phyloP scores from a whole-genome alignment of 2,797 vertebrate species.

The Emydoidea blandingii region DNA sequence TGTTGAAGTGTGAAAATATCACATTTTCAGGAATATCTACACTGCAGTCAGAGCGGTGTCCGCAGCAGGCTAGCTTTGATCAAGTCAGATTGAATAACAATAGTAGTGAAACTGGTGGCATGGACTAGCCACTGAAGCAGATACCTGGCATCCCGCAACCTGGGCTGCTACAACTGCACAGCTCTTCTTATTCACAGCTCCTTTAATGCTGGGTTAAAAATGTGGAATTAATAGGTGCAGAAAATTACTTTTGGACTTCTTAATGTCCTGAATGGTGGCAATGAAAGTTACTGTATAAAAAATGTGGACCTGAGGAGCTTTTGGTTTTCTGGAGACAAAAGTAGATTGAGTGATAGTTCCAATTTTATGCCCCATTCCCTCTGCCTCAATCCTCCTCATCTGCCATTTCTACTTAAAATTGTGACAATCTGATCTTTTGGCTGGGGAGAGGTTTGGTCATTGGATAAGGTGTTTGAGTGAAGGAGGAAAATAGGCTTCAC shows the following conservation, averaged over 20 bases:
- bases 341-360: not conserved
- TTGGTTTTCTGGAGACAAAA: not conserved
- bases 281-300: not conserved
- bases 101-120: not conserved
- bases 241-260: not conserved
- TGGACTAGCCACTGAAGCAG: not conserved
- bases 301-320: rapidly evolving
- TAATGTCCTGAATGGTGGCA: not conserved
- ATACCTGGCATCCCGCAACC: not conserved
- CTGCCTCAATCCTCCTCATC: not conserved
- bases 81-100: not conserved
- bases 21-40: not conserved
- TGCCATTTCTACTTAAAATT: not conserved
- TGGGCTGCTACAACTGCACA: not conserved
- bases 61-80: not conserved
- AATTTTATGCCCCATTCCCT: not conserved
- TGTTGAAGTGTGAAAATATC: not conserved
- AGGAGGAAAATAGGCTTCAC: not conserved
- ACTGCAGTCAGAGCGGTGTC: not conserved
- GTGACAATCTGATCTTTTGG: not conserved
- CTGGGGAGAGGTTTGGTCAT: not conserved
- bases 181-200: not conserved
- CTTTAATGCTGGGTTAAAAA: not conserved
- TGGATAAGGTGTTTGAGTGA: not conserved
- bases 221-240: not conserved